Conservation (phyloP, 2,888 invertebrate species). For the Agriopis leucophaearia region DNA sequence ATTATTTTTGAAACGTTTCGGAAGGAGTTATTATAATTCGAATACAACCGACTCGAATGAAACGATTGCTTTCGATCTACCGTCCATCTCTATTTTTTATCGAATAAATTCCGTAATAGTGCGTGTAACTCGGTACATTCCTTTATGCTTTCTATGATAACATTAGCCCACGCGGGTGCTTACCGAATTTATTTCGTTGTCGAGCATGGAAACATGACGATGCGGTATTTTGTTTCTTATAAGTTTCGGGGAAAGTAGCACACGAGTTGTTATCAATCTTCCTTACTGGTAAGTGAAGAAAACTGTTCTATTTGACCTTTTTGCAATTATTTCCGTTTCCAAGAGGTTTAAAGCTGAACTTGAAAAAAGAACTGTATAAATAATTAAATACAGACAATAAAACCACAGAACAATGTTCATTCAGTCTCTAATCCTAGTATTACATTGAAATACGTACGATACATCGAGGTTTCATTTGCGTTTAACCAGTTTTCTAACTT, state of each 20-base stretch:
- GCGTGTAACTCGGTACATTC: constrained; percentile 74
- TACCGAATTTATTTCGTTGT: constrained; percentile 59
- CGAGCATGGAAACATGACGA: constrained; percentile 21
- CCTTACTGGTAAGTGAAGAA: not conserved
- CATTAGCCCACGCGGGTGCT: constrained; percentile 61
- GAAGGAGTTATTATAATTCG: not conserved
- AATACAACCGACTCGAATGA: not conserved
- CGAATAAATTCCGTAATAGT: constrained; percentile 25
- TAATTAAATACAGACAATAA: too few species aligned
- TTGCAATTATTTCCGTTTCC: not conserved
- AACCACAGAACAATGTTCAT: too few species aligned
- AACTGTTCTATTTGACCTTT: not conserved
- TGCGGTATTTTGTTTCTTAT: constrained; percentile 30
- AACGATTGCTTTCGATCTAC: not conserved
- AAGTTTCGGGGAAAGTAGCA: not conserved
- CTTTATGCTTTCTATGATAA: constrained; percentile 76
- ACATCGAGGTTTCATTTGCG: too few species aligned
- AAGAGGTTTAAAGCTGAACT: too few species aligned
- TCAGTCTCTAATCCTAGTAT: too few species aligned
- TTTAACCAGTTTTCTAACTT: too few species aligned
- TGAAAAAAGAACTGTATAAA: too few species aligned
- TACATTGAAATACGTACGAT: too few species aligned
- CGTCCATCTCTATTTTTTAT: constrained; percentile 14
- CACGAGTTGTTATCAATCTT: not conserved
- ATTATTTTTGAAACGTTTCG: too few species aligned